Evolutionary conservation across 2,797 vertebrate genomes (phyloP).

Genomic region (Malurus splendens): DNA sequence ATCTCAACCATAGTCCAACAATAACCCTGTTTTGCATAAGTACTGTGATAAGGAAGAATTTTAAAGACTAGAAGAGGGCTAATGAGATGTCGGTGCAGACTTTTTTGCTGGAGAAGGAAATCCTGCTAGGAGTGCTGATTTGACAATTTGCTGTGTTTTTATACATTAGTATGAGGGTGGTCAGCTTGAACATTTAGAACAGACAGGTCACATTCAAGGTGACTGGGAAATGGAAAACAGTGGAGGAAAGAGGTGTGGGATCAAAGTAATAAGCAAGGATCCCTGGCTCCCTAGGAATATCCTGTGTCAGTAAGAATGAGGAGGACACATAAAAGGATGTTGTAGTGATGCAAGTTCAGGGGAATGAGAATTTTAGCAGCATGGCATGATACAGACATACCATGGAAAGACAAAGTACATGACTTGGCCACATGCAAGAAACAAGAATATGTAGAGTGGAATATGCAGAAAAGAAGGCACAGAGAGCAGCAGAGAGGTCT

Average conservation of each 20-base stretch:
- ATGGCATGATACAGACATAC: neutral
- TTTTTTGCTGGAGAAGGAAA: neutral
- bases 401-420: neutral
- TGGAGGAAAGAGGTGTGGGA: neutral
- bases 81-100: neutral
- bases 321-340: neutral
- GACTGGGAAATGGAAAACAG: neutral
- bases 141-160: neutral
- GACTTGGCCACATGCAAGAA: neutral
- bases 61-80: neutral
- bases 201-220: neutral
- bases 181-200: neutral
- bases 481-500: neutral
- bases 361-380: neutral
- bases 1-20: neutral
- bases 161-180: neutral
- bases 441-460: neutral
- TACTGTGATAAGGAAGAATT: neutral
- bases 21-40: neutral
- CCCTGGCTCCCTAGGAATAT: neutral
- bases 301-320: neutral
- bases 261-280: neutral
- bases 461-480: neutral
- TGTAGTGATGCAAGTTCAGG: neutral
- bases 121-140: neutral